Conservation (phyloP, 1,140 invertebrate species). For the Drosophila sechellia region DNA sequence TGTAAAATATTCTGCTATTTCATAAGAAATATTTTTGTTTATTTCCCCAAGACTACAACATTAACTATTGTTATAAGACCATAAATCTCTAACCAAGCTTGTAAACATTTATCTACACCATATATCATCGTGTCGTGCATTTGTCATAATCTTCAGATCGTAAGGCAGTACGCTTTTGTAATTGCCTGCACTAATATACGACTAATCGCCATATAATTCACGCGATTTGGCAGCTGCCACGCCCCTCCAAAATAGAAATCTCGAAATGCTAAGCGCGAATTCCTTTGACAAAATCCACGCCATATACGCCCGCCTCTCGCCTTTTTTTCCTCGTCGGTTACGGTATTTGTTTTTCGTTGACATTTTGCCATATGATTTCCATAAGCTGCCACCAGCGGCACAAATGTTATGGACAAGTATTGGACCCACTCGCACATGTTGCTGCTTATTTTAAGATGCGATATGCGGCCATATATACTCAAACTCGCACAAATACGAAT, state of each 20-base stretch:
- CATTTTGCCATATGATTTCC: conserved; percentile 80
- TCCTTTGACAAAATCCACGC: conserved; percentile 35
- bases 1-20: too few species aligned
- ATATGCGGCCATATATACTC: conserved; percentile 44
- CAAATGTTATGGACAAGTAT: conserved; percentile 75
- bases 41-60: too few species aligned
- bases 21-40: too few species aligned
- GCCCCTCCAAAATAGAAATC: conserved; percentile 33
- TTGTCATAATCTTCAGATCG: conserved; percentile 9
- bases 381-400: conserved; percentile 74
- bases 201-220: conserved; percentile 50
- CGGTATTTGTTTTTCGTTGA: conserved; percentile 66
- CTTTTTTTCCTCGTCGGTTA: conserved; percentile 30
- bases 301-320: conserved; percentile 31
- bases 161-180: conserved; percentile 16
- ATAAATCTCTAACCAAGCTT: background rate
- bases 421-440: conserved; percentile 62
- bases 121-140: conserved; percentile 6
- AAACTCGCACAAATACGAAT: conserved; percentile 1
- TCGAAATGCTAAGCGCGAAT: conserved; percentile 29
- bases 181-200: conserved; percentile 22
- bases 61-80: too few species aligned
- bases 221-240: conserved; percentile 60
- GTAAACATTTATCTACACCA: conserved; percentile 2
- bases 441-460: conserved; percentile 75